Percentiles rank a stretch among this genome's conserved stretches.
phyloP scores from a whole-genome alignment of 2,888 invertebrate species.

The Caenorhabditis plicata region DNA sequence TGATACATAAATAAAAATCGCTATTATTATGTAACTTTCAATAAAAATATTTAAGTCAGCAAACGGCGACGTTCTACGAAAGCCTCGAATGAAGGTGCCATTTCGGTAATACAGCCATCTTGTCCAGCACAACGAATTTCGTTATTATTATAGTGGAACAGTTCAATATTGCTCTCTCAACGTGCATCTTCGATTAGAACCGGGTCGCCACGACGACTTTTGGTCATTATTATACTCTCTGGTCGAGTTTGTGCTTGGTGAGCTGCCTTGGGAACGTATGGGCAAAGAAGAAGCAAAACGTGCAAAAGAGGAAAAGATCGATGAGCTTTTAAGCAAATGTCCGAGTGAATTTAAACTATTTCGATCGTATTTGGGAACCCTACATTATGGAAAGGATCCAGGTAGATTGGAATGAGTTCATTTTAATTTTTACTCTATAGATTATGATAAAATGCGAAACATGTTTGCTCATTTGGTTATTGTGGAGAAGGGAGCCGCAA shows the following conservation, averaged over 20 bases:
- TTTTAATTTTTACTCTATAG: not conserved
- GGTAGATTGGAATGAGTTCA: not conserved
- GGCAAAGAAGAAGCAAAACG: conserved; percentile 18
- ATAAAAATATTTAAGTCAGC: too few relatives aligned
- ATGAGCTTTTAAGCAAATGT: conserved; percentile 19
- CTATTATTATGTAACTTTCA: too few relatives aligned
- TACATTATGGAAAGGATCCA: conserved; percentile 12
- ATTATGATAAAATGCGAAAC: conserved; percentile 17
- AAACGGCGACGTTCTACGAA: conserved; percentile 7
- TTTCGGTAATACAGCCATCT: too few relatives aligned
- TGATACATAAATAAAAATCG: too few relatives aligned
- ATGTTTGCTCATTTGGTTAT: conserved; percentile 17
- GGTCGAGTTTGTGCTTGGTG: conserved; percentile 18
- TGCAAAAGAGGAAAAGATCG: conserved; percentile 16
- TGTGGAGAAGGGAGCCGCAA: conserved; percentile 7
- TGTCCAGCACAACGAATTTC: too few relatives aligned
- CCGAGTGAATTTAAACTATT: conserved; percentile 19
- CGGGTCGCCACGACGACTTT: conserved; percentile 26
- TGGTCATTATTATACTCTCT: conserved; percentile 30
- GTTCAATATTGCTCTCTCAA: conserved; percentile 15
- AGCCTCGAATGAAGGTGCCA: conserved; percentile 20
- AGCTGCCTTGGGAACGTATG: conserved; percentile 27
- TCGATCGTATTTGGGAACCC: conserved; percentile 1
- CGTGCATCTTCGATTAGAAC: conserved; percentile 21
- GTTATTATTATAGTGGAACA: too few relatives aligned